Conservation (phyloP, 2,888 invertebrate species). For the Stenoptilia bipunctidactyla region DNA sequence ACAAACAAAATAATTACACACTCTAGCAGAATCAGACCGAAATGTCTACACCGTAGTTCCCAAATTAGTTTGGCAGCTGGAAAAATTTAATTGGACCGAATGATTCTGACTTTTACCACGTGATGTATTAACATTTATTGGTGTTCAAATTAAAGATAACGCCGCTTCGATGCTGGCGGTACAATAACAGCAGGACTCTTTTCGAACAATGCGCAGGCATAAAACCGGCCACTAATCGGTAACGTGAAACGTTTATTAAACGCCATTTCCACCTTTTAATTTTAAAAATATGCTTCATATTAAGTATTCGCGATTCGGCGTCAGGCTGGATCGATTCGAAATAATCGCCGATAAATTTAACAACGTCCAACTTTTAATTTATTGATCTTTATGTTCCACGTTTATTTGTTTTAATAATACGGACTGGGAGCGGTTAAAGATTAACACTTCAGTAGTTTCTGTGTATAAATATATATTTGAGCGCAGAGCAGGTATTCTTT, state of each 20-base stretch:
- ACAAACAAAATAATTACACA: constrained; percentile 51
- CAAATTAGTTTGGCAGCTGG: constrained; percentile 56
- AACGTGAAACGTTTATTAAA: constrained; percentile 31
- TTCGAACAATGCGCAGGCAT: constrained; percentile 20
- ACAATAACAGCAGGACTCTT: constrained; percentile 34
- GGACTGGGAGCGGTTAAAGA: constrained; percentile 20
- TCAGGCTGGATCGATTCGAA: constrained; percentile 24
- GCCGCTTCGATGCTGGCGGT: constrained; percentile 24
- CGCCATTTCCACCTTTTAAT: constrained; percentile 22
- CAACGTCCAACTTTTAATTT: constrained; percentile 29
- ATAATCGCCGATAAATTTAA: constrained; percentile 32
- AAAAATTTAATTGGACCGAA: constrained; percentile 55
- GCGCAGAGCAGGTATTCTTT: too few relatives aligned
- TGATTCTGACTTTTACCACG: constrained; percentile 28
- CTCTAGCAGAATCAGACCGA: constrained; percentile 35
- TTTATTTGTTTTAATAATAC: constrained; percentile 31
- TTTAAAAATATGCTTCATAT: constrained; percentile 18
- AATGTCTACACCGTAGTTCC: constrained; percentile 45
- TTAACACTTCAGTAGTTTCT: neutral
- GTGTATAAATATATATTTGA: too few relatives aligned
- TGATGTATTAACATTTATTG: constrained; percentile 70
- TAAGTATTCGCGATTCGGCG: constrained; percentile 19
- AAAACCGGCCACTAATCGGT: constrained; percentile 29
- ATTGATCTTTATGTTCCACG: constrained; percentile 27
- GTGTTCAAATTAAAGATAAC: constrained; percentile 66